Conservation (phyloP, 1,140 invertebrate species). For the Araneus ventricosus region DNA sequence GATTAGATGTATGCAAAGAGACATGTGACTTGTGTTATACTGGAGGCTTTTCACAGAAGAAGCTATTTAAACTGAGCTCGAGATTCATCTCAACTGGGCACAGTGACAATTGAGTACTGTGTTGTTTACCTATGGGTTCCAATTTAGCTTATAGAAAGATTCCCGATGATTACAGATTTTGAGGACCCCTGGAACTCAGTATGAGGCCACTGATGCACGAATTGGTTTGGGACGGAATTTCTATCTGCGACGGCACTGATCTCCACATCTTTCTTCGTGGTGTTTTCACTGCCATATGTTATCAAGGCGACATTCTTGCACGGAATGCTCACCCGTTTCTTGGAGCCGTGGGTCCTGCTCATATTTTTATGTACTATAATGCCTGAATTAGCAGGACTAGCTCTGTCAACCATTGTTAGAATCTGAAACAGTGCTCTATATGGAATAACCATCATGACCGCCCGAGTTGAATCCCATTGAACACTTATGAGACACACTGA, state of each 20-base stretch:
- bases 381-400: not conserved
- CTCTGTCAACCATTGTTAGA: not conserved
- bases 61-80: not conserved
- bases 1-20: not conserved
- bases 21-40: not conserved
- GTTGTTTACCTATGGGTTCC: too few relatives aligned
- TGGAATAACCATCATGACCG: not conserved
- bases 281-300: too few relatives aligned
- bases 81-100: not conserved
- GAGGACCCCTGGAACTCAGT: too few relatives aligned
- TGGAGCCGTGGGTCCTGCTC: not conserved
- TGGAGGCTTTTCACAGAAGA: not conserved
- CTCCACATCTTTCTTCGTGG: too few relatives aligned
- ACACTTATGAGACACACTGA: not conserved
- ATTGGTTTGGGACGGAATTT: too few relatives aligned
- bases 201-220: too few relatives aligned
- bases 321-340: not conserved
- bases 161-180: too few relatives aligned
- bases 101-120: not conserved
- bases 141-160: too few relatives aligned
- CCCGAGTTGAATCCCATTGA: not conserved
- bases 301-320: not conserved
- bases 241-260: too few relatives aligned
- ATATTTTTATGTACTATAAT: not conserved
- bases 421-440: not conserved